Conservation (phyloP, 2,797 vertebrate species). For the Psittacula derbiana region DNA sequence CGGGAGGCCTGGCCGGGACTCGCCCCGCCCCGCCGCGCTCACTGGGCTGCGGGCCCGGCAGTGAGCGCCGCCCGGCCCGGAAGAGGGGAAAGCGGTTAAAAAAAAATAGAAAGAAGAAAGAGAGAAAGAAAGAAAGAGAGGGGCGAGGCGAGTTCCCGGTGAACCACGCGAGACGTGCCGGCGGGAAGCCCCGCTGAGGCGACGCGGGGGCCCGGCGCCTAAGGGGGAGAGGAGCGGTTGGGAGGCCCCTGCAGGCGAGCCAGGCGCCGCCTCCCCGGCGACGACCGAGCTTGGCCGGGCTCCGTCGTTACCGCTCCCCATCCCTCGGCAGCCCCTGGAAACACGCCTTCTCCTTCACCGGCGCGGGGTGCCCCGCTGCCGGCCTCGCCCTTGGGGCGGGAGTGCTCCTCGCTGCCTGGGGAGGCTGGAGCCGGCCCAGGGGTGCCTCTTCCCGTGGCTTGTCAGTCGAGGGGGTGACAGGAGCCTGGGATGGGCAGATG, state of each 20-base stretch:
- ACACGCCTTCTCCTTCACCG: accelerated
- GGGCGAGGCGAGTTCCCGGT: background rate
- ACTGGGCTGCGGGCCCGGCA: background rate
- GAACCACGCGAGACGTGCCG: constrained; percentile 9
- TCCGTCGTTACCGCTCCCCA: background rate
- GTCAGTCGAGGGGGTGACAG: accelerated
- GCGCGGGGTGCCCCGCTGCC: background rate
- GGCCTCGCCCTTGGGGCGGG: background rate
- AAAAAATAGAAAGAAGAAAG: background rate
- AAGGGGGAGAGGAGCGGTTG: background rate
- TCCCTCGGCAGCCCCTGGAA: background rate
- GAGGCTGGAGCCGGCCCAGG: background rate
- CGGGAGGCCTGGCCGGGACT: background rate
- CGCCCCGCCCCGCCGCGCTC: background rate
- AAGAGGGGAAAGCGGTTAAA: background rate
- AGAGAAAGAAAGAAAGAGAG: background rate
- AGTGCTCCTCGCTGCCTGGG: background rate
- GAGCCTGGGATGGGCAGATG: accelerated
- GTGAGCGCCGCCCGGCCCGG: background rate
- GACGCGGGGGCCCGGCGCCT: background rate
- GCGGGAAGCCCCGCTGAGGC: background rate
- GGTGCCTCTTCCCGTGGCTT: accelerated
- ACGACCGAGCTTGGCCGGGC: accelerated
- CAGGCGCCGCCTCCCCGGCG: background rate
- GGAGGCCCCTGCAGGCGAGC: background rate